Conservation (phyloP, 2,113 vertebrate genomes). For the Isurus oxyrinchus region DNA sequence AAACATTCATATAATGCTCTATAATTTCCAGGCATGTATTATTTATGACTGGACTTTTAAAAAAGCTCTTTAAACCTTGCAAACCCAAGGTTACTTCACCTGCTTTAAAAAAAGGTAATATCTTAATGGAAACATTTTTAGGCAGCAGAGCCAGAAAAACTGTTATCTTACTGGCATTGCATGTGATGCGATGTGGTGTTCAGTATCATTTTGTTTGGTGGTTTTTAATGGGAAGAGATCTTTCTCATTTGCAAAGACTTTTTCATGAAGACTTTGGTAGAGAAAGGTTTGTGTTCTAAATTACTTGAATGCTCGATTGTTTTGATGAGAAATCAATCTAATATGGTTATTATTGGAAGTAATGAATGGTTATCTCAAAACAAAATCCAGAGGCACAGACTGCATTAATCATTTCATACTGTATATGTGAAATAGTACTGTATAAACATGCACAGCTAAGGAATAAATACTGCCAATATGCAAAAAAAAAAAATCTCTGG, state of each 20-base stretch:
- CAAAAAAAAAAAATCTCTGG: neutral
- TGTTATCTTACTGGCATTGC: neutral
- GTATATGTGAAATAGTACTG: neutral
- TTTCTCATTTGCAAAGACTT: neutral
- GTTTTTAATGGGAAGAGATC: neutral
- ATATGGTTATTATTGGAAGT: neutral
- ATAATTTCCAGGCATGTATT: neutral
- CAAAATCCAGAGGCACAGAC: neutral
- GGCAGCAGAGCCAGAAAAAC: neutral
- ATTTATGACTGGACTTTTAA: neutral
- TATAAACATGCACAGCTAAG: neutral
- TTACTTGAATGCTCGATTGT: neutral
- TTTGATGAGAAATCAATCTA: neutral
- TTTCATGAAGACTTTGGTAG: neutral
- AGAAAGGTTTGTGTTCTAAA: neutral
- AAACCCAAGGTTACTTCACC: neutral
- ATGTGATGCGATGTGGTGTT: neutral
- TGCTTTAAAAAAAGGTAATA: neutral
- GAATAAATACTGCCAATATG: conserved; percentile 7
- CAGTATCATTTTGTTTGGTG: neutral
- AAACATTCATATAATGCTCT: neutral
- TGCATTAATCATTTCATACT: neutral
- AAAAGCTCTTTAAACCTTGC: neutral
- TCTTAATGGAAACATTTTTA: neutral
- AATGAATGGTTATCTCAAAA: neutral